Percentiles rank a stretch among this genome's conserved stretches.
phyloP scores from a whole-genome alignment of 2,113 vertebrate genomes.

The Sminthopsis crassicaudata region DNA sequence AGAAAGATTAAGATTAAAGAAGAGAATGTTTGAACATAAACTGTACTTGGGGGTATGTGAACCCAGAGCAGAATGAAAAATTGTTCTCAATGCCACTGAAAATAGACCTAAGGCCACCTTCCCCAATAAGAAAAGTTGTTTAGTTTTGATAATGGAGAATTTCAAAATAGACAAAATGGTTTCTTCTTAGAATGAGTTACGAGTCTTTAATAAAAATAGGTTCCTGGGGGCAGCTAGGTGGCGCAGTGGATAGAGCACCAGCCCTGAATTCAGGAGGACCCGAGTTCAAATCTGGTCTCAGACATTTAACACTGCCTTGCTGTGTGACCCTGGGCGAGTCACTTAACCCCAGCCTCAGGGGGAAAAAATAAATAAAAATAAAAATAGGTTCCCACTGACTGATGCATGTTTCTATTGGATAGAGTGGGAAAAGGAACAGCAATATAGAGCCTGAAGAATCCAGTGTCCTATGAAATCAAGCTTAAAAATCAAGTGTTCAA shows the following conservation, averaged over 20 bases:
- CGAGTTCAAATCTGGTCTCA: too few species aligned
- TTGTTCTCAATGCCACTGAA: neutral
- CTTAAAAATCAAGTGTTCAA: neutral
- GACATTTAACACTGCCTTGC: too few species aligned
- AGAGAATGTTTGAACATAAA: neutral
- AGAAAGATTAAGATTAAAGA: neutral
- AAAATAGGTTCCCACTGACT: neutral
- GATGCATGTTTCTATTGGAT: neutral
- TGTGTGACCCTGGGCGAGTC: too few species aligned
- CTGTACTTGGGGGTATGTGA: neutral
- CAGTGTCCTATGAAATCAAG: neutral
- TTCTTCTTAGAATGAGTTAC: conserved; percentile 4
- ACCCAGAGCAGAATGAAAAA: neutral
- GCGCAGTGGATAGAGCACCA: too few species aligned
- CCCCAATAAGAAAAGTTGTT: neutral
- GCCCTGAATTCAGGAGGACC: too few species aligned
- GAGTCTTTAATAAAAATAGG: neutral
- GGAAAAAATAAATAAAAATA: too few species aligned
- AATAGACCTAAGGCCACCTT: neutral
- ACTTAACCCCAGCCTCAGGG: too few species aligned
- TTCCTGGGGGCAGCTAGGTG: too few species aligned
- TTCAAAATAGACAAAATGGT: neutral
- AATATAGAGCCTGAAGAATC: neutral
- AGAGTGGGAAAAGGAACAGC: neutral
- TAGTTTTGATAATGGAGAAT: conserved; percentile 6